Base-by-base conservation (phyloP, 1,140 invertebrate species). In the Drosophila albomicans region DNA sequence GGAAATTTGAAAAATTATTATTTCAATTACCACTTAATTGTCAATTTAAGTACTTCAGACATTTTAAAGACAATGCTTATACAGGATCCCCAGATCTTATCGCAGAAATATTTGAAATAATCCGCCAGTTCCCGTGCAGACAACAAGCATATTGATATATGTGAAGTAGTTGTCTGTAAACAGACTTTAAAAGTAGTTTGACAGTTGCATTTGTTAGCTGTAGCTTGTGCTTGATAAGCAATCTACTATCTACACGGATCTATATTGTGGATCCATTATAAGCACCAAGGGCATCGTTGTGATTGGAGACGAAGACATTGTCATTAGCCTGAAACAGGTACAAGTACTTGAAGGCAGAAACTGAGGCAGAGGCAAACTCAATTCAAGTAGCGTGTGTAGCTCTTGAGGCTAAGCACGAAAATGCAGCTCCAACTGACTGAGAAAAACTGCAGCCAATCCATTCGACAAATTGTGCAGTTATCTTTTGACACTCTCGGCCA, bases 391-490 rank as follows among this genome's bases (percentile, higher is more conserved):
- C 75, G 70, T 57, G 75, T 68, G 75, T 49, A 45, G 25, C 28
- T 10, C 65, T 65, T 13, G 32, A 30, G 70, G 69, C 1, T 6
- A 15, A 16, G 20, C 65, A 78, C 69, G 63, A 67, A 67, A 64
- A 54, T 52, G 78, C 63, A 68, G 58, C 78, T 85, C 82, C 81
- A 86, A 58, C 51, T 52, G 45, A 43, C 49, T 54, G 45, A 75
- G 62, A 59, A 63, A 46, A 81, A 81, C 78, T 76, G 80, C 58
- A 57, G 54, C 66, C 56, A 52, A 54, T 46, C 28, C 69, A 73
- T 77, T 74, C 52, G 64, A 84, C 79, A 82, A 41, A 63, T 67
- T 72, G 56, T 51, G 61, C 54, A 64, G 67, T 69, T 79, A 84
- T 84, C 72, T 46, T 11, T 51, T 59, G 56, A 68, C 79, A 81